Base-by-base conservation (phyloP, 2,888 invertebrate species). In the Stegophylla sp. region DNA sequence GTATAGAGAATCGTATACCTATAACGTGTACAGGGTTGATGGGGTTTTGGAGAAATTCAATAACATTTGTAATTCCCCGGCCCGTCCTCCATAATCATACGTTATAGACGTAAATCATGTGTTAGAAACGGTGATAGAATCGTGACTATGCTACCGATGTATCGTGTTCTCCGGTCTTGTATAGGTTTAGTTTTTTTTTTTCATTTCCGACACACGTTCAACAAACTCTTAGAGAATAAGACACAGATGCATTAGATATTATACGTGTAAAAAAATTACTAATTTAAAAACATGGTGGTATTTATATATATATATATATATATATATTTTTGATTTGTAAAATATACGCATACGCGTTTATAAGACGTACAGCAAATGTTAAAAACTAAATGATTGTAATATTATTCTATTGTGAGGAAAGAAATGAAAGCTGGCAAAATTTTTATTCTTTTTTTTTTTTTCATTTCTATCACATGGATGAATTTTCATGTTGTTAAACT, bases 41-140 rank as follows among this genome's bases (percentile, higher is more conserved):
- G 61, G 71, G 66, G 61, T 69, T 71, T 61, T 26, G 69, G 59
- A 48, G 71, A 71, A 79, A 79, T 79, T 79, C 69, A 79, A 69
- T 79, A 79, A 77, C 67, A 41, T 79, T 45, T 63, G 41, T 71
- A 71, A 71, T 61, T 20, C 23, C 26, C 63, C 26, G 51, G 20
- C 7, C 48, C 75, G 15, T 66, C 51, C 64, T 53, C 66, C 26
- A 23, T 79, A 79, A 79, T 79, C 61, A 79, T 79, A 79, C 41
- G 79, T 69, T 71, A 79, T 45, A 23, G 23, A 64, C 75, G 59
- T 77, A 77, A 69, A 67, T 77, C 77, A 67, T 26, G 79, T 79
- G 79, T 79, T 71, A 34, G 61, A 79, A 67, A 69, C 67, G 45
- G 77, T 69, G 66, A 77, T 77, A 77, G 66, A 77, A 79, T 79